These are phyloP conservation scores for Hybognathus amarus DNA, from an alignment of 2,797 vertebrate species.

Conservation along the genomic window DNA sequence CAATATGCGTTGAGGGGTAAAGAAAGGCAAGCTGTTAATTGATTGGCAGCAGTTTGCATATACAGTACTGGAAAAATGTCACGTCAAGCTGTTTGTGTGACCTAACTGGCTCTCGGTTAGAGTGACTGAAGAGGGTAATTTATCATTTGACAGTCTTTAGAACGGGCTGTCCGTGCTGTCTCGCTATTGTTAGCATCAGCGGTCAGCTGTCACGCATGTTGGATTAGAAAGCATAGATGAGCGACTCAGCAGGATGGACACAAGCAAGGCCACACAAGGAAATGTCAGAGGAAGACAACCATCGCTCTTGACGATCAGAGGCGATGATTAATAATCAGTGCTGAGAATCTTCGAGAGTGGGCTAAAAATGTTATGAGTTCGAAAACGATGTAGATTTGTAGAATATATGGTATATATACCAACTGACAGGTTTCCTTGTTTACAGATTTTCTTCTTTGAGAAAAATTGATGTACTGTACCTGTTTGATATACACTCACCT, in stretches of 20 bases:
- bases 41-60: constrained; percentile 70
- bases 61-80: constrained; percentile 61
- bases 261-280: constrained; percentile 54
- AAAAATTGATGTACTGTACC: neutral
- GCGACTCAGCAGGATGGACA: constrained; percentile 58
- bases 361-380: neutral
- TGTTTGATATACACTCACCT: no score
- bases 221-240: constrained; percentile 56
- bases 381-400: neutral
- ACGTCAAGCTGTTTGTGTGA: constrained; percentile 66
- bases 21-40: constrained; percentile 68
- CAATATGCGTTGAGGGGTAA: constrained; percentile 57
- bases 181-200: constrained; percentile 64
- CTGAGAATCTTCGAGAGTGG: neutral
- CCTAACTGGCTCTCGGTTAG: constrained; percentile 61
- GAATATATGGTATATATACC: neutral
- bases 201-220: constrained; percentile 64
- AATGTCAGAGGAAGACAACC: constrained; percentile 50
- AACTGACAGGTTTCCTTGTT: neutral
- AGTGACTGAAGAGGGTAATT: constrained; percentile 64
- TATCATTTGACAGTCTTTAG: constrained; percentile 64
- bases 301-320: constrained; percentile 33
- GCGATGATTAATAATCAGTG: constrained; percentile 39
- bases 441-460: neutral
- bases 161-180: constrained; percentile 49